phyloP scores from a whole-genome alignment of 1,140 invertebrate genomes.

The Cyphomyrmex costatus region DNA sequence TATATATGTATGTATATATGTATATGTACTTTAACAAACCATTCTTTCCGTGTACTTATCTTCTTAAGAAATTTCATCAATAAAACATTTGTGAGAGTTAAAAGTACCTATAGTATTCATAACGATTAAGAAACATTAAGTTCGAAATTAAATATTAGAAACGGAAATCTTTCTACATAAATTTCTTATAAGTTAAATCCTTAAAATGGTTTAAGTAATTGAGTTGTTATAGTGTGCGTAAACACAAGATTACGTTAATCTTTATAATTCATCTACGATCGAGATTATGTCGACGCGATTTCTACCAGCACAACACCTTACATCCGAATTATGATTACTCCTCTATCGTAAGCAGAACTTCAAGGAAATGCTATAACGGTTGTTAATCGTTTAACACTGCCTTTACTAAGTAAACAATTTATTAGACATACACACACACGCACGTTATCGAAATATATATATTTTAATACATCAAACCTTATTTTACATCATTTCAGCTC shows the following conservation, averaged over 20 bases:
- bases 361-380: conserved; percentile 35
- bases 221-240: background rate
- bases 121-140: conserved; percentile 13
- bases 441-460: background rate
- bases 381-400: conserved; percentile 23
- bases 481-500: conserved; percentile 7
- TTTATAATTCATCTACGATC: conserved; percentile 47
- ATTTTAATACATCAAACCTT: background rate
- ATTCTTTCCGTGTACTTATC: no score
- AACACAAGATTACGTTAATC: conserved; percentile 38
- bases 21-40: no score
- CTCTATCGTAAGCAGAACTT: conserved; percentile 14
- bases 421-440: no score
- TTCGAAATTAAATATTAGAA: conserved; percentile 6
- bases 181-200: conserved; percentile 1
- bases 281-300: conserved; percentile 36
- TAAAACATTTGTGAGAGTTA: background rate
- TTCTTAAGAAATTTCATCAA: background rate
- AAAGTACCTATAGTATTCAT: background rate
- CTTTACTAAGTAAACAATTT: conserved; percentile 17
- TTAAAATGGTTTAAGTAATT: conserved; percentile 56
- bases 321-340: conserved; percentile 45
- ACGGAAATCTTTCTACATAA: background rate
- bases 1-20: no score
- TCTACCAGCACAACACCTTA: conserved; percentile 48